A percentile compares a stretch with the other conserved stretches of the same genome.
phyloP scores from a whole-genome alignment of 2,888 invertebrate species.

The Sphecodes monilicornis region DNA sequence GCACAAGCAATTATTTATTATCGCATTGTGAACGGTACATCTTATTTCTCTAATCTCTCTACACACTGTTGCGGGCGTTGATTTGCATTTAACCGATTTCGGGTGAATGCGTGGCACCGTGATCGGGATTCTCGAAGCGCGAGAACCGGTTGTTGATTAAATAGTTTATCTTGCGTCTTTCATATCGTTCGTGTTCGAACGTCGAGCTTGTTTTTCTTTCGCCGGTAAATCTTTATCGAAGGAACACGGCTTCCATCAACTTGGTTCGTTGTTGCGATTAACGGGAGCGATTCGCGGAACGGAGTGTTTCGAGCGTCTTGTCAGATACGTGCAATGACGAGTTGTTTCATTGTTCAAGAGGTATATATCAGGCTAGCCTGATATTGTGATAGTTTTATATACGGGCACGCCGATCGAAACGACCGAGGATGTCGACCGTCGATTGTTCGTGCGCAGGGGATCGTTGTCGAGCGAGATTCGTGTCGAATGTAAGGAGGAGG shows the following conservation, averaged over 20 bases:
- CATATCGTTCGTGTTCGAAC: not conserved
- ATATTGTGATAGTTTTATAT: slow-evolving; percentile 30
- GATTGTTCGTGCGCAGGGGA: not conserved
- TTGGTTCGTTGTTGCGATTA: not conserved
- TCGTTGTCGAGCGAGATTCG: slow-evolving; percentile 5
- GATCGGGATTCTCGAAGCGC: not conserved
- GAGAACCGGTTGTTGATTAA: slow-evolving; percentile 19
- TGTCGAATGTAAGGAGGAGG: slow-evolving; percentile 26
- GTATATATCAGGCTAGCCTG: slow-evolving; percentile 19
- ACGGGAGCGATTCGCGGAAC: not conserved
- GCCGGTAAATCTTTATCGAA: not conserved
- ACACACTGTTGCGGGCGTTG: slow-evolving; percentile 27
- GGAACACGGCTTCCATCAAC: not conserved
- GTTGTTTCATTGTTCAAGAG: slow-evolving; percentile 31
- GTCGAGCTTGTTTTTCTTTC: not conserved
- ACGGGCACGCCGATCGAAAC: slow-evolving; percentile 4
- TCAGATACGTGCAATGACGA: slow-evolving; percentile 27
- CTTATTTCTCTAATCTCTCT: slow-evolving; percentile 16
- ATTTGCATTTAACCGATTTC: slow-evolving; percentile 7
- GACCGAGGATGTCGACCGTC: not conserved
- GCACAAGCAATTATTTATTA: slow-evolving; percentile 61
- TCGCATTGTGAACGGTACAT: slow-evolving; percentile 5
- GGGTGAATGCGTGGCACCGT: not conserved
- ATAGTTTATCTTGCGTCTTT: slow-evolving; percentile 18
- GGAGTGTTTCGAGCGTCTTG: not conserved